phyloP scores from a whole-genome alignment of 1,140 invertebrate species.

The Hylaeus anthracinus region DNA sequence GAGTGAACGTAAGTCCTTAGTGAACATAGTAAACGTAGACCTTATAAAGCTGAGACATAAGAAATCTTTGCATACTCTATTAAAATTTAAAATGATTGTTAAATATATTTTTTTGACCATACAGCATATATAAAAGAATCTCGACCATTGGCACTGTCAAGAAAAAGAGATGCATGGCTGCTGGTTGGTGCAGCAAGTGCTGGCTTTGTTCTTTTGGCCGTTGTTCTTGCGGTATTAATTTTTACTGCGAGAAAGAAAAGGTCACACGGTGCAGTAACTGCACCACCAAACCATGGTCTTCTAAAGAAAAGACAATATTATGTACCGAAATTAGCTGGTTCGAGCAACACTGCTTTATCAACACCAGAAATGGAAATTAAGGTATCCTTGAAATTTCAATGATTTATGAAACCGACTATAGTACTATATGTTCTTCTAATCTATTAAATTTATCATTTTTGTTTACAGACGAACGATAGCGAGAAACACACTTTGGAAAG shows the following conservation, averaged over 20 bases:
- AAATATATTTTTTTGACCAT: neutral
- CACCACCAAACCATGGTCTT: slow-evolving; percentile 68
- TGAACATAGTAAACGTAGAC: too few species aligned
- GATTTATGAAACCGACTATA: too few species aligned
- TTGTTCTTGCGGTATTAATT: slow-evolving; percentile 84
- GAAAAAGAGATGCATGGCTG: slow-evolving; percentile 84
- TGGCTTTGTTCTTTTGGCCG: slow-evolving; percentile 83
- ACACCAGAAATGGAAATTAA: slow-evolving; percentile 75
- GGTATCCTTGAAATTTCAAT: slow-evolving; percentile 47
- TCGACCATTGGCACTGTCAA: slow-evolving; percentile 84
- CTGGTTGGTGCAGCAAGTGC: slow-evolving; percentile 83
- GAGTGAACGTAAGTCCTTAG: slow-evolving; percentile 87
- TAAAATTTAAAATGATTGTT: neutral
- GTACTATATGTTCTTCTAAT: too few species aligned
- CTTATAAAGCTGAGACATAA: too few species aligned
- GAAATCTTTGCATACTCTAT: too few species aligned
- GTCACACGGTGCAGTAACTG: slow-evolving; percentile 70
- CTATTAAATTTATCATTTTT: neutral
- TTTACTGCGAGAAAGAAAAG: slow-evolving; percentile 83
- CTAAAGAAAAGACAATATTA: slow-evolving; percentile 74
- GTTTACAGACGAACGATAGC: slow-evolving; percentile 73
- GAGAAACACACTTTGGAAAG: slow-evolving; percentile 70
- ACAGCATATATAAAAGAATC: slow-evolving; percentile 87
- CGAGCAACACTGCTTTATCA: slow-evolving; percentile 73
- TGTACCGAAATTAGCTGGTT: slow-evolving; percentile 55